Conservation (phyloP, 2,888 invertebrate genomes). For the Heliconius ismenius region DNA sequence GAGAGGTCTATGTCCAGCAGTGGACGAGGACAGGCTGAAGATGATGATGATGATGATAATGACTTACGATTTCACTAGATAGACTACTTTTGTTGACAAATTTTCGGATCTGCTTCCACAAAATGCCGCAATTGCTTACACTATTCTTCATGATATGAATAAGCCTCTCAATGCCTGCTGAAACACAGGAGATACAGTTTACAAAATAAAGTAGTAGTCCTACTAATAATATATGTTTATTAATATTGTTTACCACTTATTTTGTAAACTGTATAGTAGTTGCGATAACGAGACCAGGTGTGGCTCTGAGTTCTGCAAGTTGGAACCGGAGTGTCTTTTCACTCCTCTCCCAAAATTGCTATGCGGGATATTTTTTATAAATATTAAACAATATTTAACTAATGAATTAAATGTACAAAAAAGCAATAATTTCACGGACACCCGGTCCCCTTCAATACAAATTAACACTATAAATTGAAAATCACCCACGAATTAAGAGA, state of each 20-base stretch:
- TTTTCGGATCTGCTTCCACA: not conserved
- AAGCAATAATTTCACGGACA: not conserved
- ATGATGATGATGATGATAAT: no score
- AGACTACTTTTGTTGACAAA: not conserved
- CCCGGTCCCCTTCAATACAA: slow-evolving; percentile 9
- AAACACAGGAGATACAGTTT: no score
- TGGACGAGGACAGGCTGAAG: no score
- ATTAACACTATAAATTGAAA: slow-evolving; percentile 25
- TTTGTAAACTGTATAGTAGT: not conserved
- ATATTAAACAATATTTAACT: not conserved
- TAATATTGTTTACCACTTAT: no score
- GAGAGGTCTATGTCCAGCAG: no score
- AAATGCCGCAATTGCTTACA: not conserved
- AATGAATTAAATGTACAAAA: not conserved
- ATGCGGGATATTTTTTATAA: no score
- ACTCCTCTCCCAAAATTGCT: not conserved
- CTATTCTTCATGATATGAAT: no score
- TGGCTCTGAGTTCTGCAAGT: not conserved
- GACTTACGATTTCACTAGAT: not conserved
- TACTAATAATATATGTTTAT: no score
- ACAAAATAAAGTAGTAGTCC: no score
- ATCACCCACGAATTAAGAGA: slow-evolving; percentile 19
- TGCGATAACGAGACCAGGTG: not conserved
- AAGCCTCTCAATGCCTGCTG: no score
- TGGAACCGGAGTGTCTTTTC: not conserved